These are phyloP conservation scores for Strigamia crassipes DNA, from an alignment of 2,888 invertebrate genomes.

Conservation along the genomic window DNA sequence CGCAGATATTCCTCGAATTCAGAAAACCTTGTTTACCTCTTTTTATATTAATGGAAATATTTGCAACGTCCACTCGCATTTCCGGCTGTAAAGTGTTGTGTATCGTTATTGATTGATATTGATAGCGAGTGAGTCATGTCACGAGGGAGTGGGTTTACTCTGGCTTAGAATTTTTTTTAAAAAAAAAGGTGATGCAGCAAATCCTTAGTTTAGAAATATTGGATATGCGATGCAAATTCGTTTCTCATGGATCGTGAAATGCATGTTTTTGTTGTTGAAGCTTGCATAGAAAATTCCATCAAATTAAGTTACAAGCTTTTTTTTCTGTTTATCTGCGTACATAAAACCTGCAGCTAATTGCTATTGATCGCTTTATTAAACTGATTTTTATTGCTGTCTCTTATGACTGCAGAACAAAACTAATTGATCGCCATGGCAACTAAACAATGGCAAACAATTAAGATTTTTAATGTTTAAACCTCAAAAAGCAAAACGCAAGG, in stretches of 20 bases:
- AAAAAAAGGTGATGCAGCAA: constrained; percentile 14
- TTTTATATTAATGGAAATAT: neutral
- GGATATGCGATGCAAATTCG: neutral
- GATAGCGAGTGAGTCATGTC: neutral
- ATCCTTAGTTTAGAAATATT: neutral
- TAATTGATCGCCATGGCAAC: neutral
- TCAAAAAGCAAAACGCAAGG: neutral
- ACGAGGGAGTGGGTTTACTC: neutral
- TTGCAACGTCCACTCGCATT: neutral
- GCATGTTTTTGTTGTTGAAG: neutral
- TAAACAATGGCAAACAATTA: neutral
- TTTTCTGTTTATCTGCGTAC: neutral
- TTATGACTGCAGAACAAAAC: neutral
- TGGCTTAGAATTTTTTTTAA: too few species aligned
- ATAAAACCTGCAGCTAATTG: neutral
- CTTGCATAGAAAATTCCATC: neutral
- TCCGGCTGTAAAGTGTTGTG: neutral
- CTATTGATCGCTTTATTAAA: constrained; percentile 11
- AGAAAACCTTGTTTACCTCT: too few species aligned
- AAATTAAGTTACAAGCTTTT: neutral
- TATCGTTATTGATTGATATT: neutral
- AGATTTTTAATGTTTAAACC: neutral
- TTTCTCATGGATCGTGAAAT: neutral
- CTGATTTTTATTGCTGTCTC: constrained; percentile 11
- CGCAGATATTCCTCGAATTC: too few species aligned